Percentiles rank a stretch among this genome's conserved stretches.
Conservation (phyloP, 2,888 invertebrate species). For the Drosophila borborema region DNA sequence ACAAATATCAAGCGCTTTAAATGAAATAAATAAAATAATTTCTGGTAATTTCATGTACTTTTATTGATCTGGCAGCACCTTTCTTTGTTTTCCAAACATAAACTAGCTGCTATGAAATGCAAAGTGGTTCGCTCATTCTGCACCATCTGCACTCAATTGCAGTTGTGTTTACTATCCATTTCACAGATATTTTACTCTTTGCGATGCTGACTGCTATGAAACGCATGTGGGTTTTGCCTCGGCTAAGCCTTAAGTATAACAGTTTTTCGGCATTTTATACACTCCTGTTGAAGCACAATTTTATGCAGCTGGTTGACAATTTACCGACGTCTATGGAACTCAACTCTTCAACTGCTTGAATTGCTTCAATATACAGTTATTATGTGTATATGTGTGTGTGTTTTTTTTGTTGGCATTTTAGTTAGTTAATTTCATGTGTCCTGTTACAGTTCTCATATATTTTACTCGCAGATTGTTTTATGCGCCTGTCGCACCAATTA, state of each 20-base stretch:
- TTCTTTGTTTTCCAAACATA: background rate
- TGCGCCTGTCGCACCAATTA: slow-evolving; percentile 53
- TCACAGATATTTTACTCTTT: no score
- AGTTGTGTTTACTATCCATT: no score
- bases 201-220: background rate
- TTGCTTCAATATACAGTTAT: background rate
- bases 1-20: background rate
- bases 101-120: background rate
- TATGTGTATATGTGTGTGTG: background rate
- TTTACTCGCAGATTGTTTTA: slow-evolving; percentile 61
- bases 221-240: background rate
- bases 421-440: slow-evolving; percentile 44
- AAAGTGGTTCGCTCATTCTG: background rate
- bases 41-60: background rate
- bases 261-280: background rate
- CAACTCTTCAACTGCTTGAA: slow-evolving; percentile 1
- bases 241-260: background rate
- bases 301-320: background rate
- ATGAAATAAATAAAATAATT: background rate
- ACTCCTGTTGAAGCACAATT: background rate
- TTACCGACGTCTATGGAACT: background rate
- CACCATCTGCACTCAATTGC: no score
- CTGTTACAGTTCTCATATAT: slow-evolving; percentile 48
- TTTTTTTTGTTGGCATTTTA: slow-evolving; percentile 9
- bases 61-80: slow-evolving; percentile 9